Conservation (phyloP, 2,797 vertebrate genomes). For the Sebastiscus tertius region DNA sequence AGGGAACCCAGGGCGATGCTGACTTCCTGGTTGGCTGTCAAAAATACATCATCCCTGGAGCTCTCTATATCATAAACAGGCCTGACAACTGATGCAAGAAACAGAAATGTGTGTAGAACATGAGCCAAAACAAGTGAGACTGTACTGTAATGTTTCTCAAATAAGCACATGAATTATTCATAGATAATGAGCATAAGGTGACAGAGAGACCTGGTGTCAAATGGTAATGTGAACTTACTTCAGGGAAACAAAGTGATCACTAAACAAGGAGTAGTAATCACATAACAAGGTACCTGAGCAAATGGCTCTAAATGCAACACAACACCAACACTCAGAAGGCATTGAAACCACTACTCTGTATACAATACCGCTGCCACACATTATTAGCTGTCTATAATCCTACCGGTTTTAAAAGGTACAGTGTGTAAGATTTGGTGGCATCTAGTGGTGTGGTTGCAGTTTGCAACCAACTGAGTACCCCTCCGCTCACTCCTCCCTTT, state of each 20-base stretch:
- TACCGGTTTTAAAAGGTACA: background rate
- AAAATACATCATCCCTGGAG: no score
- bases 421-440: no score
- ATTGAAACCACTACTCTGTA: background rate
- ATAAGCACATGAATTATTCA: background rate
- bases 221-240: background rate
- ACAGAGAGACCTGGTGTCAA: background rate
- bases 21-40: no score
- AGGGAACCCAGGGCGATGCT: no score
- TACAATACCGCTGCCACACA: background rate
- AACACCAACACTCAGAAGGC: background rate
- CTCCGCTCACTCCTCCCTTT: no score
- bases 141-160: background rate
- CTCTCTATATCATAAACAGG: background rate
- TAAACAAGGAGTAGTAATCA: background rate
- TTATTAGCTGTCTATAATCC: background rate
- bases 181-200: background rate
- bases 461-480: no score
- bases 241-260: background rate
- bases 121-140: background rate
- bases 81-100: background rate
- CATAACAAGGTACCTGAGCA: background rate
- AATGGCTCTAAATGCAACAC: background rate
- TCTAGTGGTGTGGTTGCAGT: no score
- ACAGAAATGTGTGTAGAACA: background rate